Evolutionary conservation across 2,113 vertebrate species (phyloP).

Genomic region (Entomyzon cyanotis): DNA sequence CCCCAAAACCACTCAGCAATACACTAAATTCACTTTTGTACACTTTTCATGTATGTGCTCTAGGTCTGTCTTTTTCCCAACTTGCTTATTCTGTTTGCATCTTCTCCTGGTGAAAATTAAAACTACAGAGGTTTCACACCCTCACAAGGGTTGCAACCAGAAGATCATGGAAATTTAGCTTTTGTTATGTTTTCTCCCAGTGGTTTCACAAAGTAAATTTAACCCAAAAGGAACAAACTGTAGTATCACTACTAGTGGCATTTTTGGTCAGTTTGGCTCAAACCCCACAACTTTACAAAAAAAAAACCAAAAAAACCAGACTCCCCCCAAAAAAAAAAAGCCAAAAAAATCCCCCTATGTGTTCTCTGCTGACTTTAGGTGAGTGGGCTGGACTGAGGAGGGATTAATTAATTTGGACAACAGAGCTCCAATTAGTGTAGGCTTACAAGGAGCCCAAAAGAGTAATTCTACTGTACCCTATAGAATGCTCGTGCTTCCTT

Average conservation of each 20-base stretch:
- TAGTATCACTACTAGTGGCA: neutral
- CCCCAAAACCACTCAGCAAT: rapidly evolving
- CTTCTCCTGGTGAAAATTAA: neutral
- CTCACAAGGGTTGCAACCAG: neutral
- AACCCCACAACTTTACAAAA: neutral
- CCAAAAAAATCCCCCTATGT: neutral
- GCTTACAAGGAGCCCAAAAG: neutral
- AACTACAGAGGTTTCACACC: neutral
- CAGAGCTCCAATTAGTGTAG: neutral
- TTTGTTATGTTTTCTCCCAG: neutral
- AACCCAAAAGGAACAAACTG: neutral
- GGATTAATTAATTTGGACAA: neutral
- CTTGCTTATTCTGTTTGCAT: neutral
- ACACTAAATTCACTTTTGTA: neutral
- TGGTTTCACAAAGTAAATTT: neutral
- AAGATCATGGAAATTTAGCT: neutral
- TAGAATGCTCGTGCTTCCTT: neutral
- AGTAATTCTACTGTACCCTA: neutral
- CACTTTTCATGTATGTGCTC: neutral
- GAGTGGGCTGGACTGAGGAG: neutral
- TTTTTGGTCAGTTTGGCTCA: neutral
- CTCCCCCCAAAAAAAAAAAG: neutral
- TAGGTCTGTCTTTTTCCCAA: neutral
- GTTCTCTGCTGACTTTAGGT: neutral
- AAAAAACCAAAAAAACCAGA: neutral